Evolutionary conservation across 1,140 invertebrate genomes (phyloP).

Genomic region (Coenobita brevimanus): DNA sequence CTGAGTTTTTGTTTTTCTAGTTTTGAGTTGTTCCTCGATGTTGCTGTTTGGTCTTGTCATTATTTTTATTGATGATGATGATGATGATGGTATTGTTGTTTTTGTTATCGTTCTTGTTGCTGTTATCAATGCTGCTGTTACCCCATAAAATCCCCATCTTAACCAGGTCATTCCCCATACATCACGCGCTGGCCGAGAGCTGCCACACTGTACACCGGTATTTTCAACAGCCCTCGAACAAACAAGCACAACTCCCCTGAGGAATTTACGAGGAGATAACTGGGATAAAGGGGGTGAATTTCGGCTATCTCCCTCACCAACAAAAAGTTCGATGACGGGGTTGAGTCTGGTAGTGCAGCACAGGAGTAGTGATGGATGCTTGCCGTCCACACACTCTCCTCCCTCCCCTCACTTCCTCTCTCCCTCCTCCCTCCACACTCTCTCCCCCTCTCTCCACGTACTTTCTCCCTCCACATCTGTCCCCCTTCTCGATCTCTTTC

Average conservation of each 20-base stretch:
- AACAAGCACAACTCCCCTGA: slow-evolving; percentile 22
- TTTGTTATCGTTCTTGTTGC: too few relatives aligned
- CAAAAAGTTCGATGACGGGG: slow-evolving; percentile 43
- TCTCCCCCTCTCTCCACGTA: neutral
- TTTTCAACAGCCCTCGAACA: slow-evolving; percentile 21
- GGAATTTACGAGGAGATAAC: slow-evolving; percentile 41
- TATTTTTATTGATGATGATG: too few relatives aligned
- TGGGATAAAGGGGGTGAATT: slow-evolving; percentile 29
- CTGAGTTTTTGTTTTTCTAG: too few relatives aligned
- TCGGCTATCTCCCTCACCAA: slow-evolving; percentile 27
- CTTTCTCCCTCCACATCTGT: neutral
- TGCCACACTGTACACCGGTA: neutral
- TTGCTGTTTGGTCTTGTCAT: too few relatives aligned
- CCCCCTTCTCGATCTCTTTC: too few relatives aligned
- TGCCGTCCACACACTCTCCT: neutral
- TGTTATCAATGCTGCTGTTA: too few relatives aligned
- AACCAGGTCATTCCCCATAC: too few relatives aligned
- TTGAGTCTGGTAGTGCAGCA: slow-evolving; percentile 22
- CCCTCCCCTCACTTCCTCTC: slow-evolving; percentile 3
- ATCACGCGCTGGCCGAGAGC: too few relatives aligned
- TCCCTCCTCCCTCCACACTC: neutral
- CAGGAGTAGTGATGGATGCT: slow-evolving; percentile 26
- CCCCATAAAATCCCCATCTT: too few relatives aligned
- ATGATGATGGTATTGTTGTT: too few relatives aligned
- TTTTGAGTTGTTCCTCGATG: too few relatives aligned